phyloP scores from a whole-genome alignment of 2,113 vertebrate genomes.

The Rhagologus leucostigma region DNA sequence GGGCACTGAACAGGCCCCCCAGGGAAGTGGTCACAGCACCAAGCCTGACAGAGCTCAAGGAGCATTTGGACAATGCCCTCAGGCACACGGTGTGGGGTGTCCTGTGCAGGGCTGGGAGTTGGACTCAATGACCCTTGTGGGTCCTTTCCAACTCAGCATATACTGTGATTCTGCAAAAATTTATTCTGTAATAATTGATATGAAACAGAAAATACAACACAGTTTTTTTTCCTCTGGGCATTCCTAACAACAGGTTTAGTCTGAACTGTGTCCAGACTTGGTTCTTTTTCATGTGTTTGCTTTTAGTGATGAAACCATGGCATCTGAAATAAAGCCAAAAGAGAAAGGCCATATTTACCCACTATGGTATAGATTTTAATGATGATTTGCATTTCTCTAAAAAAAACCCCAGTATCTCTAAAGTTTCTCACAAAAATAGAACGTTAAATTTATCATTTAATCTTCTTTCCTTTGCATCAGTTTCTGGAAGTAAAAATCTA shows the following conservation, averaged over 20 bases:
- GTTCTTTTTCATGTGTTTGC: background rate
- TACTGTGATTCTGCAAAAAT: background rate
- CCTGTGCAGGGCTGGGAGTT: background rate
- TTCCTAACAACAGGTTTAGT: background rate
- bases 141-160: background rate
- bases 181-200: background rate
- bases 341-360: background rate
- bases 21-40: background rate
- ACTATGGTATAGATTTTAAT: background rate
- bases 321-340: background rate
- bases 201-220: background rate
- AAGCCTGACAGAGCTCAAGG: too few species aligned
- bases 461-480: background rate
- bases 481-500: background rate
- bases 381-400: background rate
- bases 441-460: background rate
- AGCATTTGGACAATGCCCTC: background rate
- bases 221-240: background rate
- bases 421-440: background rate
- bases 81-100: background rate
- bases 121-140: background rate
- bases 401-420: accelerated
- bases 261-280: background rate
- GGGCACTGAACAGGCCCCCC: background rate
- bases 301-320: background rate